Base-by-base conservation (phyloP, 2,113 vertebrate genomes). In the Calyptomena viridis region DNA sequence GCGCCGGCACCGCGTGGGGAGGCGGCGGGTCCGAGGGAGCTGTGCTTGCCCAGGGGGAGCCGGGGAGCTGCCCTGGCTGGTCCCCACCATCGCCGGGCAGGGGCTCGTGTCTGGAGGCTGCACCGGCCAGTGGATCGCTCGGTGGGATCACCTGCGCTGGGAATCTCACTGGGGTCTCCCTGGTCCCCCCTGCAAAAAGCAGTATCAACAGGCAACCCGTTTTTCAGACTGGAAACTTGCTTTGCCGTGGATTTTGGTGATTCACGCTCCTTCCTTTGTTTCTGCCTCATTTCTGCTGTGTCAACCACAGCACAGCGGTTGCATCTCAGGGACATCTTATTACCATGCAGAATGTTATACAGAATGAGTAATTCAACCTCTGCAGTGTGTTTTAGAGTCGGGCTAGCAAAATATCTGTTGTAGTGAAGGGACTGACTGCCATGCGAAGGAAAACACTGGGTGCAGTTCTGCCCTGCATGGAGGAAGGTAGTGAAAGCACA, bases 161-260 rank as follows among this genome's bases (percentile, higher is more conserved):
- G 0, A 6, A 15, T 52, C 53, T 66, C 74, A 1, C 8, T 6
- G 28, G 14, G 28, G 3, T 55, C 35, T 62, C 5, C 0, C 55
- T 52, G 33, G 9, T 42, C 59, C 8, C 59, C 39, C 39, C 28
- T 22, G 3, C 2, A 46, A 28, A 25, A 35, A 14, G 52, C 69
- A 40, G 8, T 5, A 44, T 46, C 44, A 64, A 39, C 49, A 64
- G 56, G 46, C 60, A 56, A 17, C 4, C 13, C 1, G 5, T 14
- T n/a, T 40, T 78, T 75, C 56, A 44, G 31, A 23, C 44, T 40
- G 44, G 49, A 79, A n/a, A 15, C 81, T 73, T 1, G 4, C 35
- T 56, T 56, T 18, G 10, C 35, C 42, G 49, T 37, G 39, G 19
- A 5, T 84, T 84, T 84, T 19, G 71, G 40, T 78, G 66, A 53